Evolutionary conservation across 2,797 vertebrate genomes (phyloP).

Genomic region (Gadopsis bispinosus): DNA sequence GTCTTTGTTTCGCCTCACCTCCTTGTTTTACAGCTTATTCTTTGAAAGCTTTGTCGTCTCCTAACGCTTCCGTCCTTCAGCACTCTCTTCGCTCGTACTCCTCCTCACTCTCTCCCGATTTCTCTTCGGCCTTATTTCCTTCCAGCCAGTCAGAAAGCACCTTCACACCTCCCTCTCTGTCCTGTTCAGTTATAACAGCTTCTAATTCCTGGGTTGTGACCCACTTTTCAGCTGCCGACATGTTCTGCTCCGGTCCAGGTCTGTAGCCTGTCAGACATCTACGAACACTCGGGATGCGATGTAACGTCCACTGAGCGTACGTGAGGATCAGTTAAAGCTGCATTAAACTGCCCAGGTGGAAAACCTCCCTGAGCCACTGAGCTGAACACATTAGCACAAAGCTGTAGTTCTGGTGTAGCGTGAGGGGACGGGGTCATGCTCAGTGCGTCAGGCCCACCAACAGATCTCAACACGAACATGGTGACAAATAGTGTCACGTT

Average conservation of each 20-base stretch:
- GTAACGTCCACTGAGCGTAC: too few relatives aligned
- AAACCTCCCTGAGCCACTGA: too few relatives aligned
- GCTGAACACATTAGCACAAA: too few relatives aligned
- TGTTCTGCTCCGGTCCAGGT: constrained; percentile 31
- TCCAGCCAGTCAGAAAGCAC: constrained; percentile 19
- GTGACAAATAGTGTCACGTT: too few relatives aligned
- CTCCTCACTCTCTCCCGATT: constrained; percentile 1
- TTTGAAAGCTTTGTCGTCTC: background rate
- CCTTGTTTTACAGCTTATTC: background rate
- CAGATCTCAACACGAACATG: too few relatives aligned
- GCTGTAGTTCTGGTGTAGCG: too few relatives aligned
- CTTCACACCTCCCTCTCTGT: constrained; percentile 57
- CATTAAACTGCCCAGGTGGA: too few relatives aligned
- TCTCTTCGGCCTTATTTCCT: constrained; percentile 1
- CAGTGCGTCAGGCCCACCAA: too few relatives aligned
- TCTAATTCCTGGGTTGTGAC: constrained; percentile 55
- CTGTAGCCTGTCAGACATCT: too few relatives aligned
- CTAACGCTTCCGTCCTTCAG: background rate
- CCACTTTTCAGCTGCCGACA: constrained; percentile 47
- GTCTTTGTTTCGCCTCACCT: background rate
- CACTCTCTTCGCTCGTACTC: background rate
- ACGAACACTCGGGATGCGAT: too few relatives aligned
- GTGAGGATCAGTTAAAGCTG: too few relatives aligned
- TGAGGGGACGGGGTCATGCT: too few relatives aligned
- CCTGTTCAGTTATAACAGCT: constrained; percentile 48